Evolutionary conservation across 2,888 invertebrate genomes (phyloP).

Genomic region (Latrodectus hesperus): DNA sequence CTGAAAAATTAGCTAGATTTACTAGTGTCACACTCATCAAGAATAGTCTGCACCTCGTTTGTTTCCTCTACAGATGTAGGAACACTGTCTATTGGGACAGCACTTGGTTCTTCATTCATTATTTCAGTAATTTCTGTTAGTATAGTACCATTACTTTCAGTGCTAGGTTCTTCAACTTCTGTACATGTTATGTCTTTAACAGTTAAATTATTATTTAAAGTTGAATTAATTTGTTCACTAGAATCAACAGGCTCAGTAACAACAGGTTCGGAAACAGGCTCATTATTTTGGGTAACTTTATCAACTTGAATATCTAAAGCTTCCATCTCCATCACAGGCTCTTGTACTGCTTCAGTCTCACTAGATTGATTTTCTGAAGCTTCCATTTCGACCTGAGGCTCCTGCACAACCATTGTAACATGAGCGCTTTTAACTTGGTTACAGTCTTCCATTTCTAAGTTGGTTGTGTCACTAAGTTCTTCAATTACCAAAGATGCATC

Average conservation of each 20-base stretch:
- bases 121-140: neutral
- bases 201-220: neutral
- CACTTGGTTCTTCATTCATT: neutral
- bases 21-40: too few relatives aligned
- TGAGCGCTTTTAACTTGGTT: neutral
- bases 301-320: neutral
- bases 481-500: neutral
- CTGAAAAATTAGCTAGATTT: too few relatives aligned
- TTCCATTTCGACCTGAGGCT: neutral
- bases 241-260: neutral
- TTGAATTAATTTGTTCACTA: neutral
- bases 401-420: neutral
- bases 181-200: neutral
- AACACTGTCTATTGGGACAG: neutral
- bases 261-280: neutral
- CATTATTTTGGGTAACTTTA: neutral
- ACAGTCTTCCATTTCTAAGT: slow-evolving; percentile 11
- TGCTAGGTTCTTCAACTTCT: neutral
- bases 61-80: neutral
- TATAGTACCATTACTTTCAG: neutral
- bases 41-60: too few relatives aligned
- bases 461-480: neutral
- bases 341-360: neutral
- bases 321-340: neutral
- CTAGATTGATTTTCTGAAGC: neutral